Conservation (phyloP, 2,888 invertebrate genomes). For the Ariolimax columbianus region DNA sequence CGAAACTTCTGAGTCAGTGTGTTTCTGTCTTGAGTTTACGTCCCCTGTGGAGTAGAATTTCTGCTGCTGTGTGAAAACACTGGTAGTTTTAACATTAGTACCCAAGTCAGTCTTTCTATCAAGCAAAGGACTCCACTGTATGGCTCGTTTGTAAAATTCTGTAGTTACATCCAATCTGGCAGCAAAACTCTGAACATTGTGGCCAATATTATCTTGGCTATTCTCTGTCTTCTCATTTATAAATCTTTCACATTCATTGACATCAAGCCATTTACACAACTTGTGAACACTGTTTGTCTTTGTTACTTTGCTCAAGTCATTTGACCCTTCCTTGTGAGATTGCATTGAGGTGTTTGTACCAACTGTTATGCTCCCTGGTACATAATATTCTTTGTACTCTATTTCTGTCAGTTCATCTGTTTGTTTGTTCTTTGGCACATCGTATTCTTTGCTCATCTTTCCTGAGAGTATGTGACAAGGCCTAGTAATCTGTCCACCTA, state of each 20-base stretch:
- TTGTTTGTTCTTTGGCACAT: not conserved
- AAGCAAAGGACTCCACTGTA: conserved; percentile 17
- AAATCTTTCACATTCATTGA: not conserved
- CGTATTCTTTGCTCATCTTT: not conserved
- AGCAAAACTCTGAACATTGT: conserved; percentile 9
- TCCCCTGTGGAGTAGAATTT: too few species aligned
- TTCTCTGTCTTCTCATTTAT: not conserved
- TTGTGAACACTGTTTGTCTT: too few species aligned
- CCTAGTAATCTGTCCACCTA: not conserved
- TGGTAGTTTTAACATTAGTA: not conserved
- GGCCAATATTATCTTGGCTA: not conserved
- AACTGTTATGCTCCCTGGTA: not conserved
- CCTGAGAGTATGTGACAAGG: not conserved
- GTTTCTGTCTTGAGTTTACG: not conserved
- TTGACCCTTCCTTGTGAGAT: not conserved
- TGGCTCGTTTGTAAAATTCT: conserved; percentile 5
- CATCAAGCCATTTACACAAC: not conserved
- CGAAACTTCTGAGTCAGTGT: not conserved
- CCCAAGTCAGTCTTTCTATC: not conserved
- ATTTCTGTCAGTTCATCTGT: not conserved
- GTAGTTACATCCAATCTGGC: not conserved
- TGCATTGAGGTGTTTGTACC: not conserved
- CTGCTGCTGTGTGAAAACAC: not conserved
- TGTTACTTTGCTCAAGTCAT: too few species aligned
- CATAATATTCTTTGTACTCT: not conserved